phyloP scores from a whole-genome alignment of 2,113 vertebrate genomes.

The Dipodomys merriami region DNA sequence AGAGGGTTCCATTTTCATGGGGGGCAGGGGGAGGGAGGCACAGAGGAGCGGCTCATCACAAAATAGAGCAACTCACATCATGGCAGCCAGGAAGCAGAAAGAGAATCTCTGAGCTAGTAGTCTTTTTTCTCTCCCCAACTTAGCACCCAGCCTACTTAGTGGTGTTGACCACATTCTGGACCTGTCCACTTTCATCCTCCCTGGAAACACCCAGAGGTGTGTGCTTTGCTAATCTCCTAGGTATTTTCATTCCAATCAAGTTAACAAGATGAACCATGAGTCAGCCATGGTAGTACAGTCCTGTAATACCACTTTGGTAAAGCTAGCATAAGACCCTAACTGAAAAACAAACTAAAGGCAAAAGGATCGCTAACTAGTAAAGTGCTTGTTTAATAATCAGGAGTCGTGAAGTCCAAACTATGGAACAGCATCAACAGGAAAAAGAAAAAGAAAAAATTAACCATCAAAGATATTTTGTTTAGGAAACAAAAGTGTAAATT shows the following conservation, averaged over 20 bases:
- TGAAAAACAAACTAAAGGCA: no score
- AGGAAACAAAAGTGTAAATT: neutral
- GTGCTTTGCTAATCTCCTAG: neutral
- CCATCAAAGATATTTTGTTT: neutral
- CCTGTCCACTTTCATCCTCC: no score
- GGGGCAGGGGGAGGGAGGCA: no score
- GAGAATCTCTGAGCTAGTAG: accelerated
- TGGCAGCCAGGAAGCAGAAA: neutral
- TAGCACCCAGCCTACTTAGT: neutral
- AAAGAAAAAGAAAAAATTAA: no score
- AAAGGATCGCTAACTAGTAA: no score
- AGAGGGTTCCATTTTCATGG: neutral
- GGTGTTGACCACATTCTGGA: neutral
- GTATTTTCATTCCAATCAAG: neutral
- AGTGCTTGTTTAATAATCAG: no score
- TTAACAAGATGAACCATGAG: neutral
- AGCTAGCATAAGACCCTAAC: no score
- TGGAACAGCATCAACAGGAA: no score
- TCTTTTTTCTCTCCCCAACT: neutral
- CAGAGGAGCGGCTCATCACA: neutral
- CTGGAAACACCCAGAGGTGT: neutral
- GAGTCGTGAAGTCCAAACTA: no score
- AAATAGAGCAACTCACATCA: neutral
- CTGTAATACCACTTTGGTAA: no score
- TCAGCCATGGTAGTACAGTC: no score